Percentiles rank a stretch among this genome's conserved stretches.
These are phyloP conservation scores for Oscheius onirici DNA, from an alignment of 2,888 invertebrate species.

Conservation along the genomic window DNA sequence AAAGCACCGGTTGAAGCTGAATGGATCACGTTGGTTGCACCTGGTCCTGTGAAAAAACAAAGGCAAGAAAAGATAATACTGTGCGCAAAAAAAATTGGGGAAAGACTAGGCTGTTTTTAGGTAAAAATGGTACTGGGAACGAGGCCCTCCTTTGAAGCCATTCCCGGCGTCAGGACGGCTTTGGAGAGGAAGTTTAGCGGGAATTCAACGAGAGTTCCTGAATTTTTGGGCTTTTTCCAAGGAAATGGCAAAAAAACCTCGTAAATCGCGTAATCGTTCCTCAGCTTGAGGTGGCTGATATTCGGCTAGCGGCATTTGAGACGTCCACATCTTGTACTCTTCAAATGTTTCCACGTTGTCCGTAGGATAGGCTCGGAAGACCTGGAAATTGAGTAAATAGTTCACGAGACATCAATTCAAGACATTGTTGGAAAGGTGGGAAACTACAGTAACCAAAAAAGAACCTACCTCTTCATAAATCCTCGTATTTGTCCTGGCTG, in stretches of 20 bases:
- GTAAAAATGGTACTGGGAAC: conserved; percentile 94
- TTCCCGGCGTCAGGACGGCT: conserved; percentile 85
- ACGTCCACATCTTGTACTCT: conserved; percentile 81
- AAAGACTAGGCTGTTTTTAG: conserved; percentile 32
- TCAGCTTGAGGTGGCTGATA: conserved; percentile 77
- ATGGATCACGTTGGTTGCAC: conserved; percentile 12
- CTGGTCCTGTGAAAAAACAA: conserved; percentile 10
- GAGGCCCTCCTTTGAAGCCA: conserved; percentile 87
- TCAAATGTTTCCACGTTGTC: conserved; percentile 84
- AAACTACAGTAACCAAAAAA: too few relatives aligned
- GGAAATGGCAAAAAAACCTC: conserved; percentile 72
- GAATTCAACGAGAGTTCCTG: conserved; percentile 88
- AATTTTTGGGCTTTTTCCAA: too few relatives aligned
- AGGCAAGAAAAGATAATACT: conserved; percentile 2
- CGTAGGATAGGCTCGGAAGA: conserved; percentile 90
- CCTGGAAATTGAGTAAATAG: conserved; percentile 75
- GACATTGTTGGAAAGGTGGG: too few relatives aligned
- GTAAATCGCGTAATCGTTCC: conserved; percentile 53
- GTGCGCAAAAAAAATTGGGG: conserved; percentile 5
- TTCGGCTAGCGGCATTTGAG: conserved; percentile 80
- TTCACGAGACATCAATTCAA: too few relatives aligned
- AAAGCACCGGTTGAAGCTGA: conserved; percentile 22
- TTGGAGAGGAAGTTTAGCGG: conserved; percentile 88
- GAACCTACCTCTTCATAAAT: conserved; percentile 88
- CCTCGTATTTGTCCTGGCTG: conserved; percentile 84